These are phyloP conservation scores for Rallus limicola DNA, from an alignment of 2,113 vertebrate genomes.

Conservation along the genomic window DNA sequence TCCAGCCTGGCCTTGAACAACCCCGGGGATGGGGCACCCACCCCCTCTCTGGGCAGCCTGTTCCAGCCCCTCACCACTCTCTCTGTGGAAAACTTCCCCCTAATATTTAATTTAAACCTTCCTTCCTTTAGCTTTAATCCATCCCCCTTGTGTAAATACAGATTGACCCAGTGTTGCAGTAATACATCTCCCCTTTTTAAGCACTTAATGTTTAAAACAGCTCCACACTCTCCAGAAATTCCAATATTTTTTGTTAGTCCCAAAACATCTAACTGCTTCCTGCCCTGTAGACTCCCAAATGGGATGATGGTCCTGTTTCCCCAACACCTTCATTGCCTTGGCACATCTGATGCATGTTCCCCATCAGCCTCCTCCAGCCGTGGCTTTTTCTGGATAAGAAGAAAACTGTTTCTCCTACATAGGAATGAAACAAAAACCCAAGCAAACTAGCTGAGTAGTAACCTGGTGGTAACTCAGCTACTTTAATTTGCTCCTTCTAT, in stretches of 20 bases:
- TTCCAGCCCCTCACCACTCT: too few relatives aligned
- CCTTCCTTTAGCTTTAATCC: too few relatives aligned
- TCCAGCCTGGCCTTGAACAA: too few relatives aligned
- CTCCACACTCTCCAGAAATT: background rate
- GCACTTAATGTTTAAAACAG: background rate
- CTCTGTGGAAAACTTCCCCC: too few relatives aligned
- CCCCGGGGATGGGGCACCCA: too few relatives aligned
- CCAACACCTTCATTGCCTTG: accelerated
- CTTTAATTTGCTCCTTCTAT: background rate
- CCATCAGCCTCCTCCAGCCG: background rate
- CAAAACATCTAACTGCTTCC: background rate
- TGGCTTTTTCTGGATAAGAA: background rate
- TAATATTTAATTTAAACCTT: too few relatives aligned
- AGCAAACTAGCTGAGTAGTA: background rate
- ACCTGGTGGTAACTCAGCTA: background rate
- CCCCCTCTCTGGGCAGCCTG: too few relatives aligned
- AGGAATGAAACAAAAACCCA: background rate
- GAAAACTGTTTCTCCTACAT: accelerated
- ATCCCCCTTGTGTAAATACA: background rate
- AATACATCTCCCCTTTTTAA: background rate
- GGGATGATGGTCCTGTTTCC: background rate
- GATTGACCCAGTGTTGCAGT: accelerated
- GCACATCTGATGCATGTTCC: accelerated
- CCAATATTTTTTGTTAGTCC: background rate
- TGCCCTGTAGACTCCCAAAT: background rate